Evolutionary conservation across 92 coral and sea anemone species (phyloP).

Genomic region (Umimayanthus kanabou): DNA sequence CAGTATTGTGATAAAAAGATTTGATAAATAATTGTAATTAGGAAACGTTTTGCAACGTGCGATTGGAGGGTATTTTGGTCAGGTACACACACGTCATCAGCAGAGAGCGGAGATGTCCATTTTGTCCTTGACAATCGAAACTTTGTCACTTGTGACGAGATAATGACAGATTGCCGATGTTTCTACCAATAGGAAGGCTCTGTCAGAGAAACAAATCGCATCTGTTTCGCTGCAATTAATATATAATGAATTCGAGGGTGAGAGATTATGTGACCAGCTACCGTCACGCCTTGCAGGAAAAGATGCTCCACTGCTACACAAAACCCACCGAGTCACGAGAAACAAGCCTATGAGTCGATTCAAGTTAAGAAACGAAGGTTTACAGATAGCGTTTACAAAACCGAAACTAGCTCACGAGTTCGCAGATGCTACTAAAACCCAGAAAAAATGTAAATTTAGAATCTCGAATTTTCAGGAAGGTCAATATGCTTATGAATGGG

Average conservation of each 20-base stretch:
- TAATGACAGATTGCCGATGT: constrained; percentile 60
- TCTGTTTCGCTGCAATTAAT: constrained; percentile 86
- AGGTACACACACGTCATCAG: constrained; percentile 51
- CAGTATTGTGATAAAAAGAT: constrained; percentile 90
- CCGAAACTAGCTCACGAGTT: background rate
- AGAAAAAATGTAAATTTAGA: background rate
- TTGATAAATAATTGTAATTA: constrained; percentile 91
- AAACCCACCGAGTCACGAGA: constrained; percentile 22
- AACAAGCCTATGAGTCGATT: background rate
- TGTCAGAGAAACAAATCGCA: constrained; percentile 58
- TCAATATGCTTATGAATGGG: background rate
- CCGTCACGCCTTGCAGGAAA: constrained; percentile 28
- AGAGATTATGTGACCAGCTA: constrained; percentile 30
- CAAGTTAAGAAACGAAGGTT: background rate
- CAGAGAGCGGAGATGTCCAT: constrained; percentile 59
- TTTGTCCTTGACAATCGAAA: constrained; percentile 56
- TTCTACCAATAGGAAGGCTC: constrained; percentile 59
- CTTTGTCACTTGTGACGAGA: constrained; percentile 54
- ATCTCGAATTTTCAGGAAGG: background rate
- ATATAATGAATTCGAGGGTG: constrained; percentile 68
- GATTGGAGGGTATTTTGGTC: constrained; percentile 79
- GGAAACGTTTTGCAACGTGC: constrained; percentile 63
- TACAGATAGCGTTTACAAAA: background rate
- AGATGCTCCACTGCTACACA: background rate
- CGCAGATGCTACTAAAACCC: background rate